Percentiles rank a stretch among this genome's conserved stretches.
These are phyloP conservation scores for Chiridota heheva DNA, from an alignment of 35 echinoderm and acorn worm genomes.

Conservation along the genomic window DNA sequence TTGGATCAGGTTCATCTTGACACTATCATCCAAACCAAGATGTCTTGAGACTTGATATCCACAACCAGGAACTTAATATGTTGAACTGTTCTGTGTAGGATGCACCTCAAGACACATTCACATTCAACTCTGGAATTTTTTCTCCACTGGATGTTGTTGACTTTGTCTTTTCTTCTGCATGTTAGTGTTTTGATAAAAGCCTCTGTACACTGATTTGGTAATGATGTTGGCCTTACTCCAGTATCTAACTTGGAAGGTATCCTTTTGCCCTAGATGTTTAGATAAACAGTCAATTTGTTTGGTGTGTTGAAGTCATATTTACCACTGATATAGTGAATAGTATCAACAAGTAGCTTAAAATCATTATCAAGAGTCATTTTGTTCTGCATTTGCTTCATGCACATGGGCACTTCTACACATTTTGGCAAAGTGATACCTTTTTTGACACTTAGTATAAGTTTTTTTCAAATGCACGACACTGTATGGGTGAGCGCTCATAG, in stretches of 20 bases:
- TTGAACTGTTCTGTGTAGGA: not conserved
- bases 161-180: slow-evolving; percentile 19
- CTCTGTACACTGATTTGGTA: not conserved
- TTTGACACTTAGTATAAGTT: slow-evolving; percentile 22
- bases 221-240: slow-evolving; percentile 10
- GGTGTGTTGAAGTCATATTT: not conserved
- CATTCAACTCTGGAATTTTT: slow-evolving; percentile 39
- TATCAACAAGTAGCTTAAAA: slow-evolving; percentile 3
- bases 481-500: slow-evolving; percentile 2
- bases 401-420: slow-evolving; percentile 10
- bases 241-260: slow-evolving; percentile 22
- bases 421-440: slow-evolving; percentile 19
- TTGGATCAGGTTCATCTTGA: slow-evolving; percentile 13
- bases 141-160: slow-evolving; percentile 26
- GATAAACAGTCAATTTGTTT: slow-evolving; percentile 20
- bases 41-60: slow-evolving; percentile 34
- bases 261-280: slow-evolving; percentile 1
- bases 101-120: slow-evolving; percentile 9
- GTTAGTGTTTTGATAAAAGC: not conserved
- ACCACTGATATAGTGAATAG: slow-evolving; percentile 16
- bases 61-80: slow-evolving; percentile 22
- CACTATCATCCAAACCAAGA: slow-evolving; percentile 17
- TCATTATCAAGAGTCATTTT: not conserved
- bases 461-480: slow-evolving; percentile 48
- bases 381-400: not conserved